Evolutionary conservation across 1,140 invertebrate species (phyloP), one percentile per base, ranked within the genome.

Genomic region (Pachyrhynchus sulphureomaculatus): DNA sequence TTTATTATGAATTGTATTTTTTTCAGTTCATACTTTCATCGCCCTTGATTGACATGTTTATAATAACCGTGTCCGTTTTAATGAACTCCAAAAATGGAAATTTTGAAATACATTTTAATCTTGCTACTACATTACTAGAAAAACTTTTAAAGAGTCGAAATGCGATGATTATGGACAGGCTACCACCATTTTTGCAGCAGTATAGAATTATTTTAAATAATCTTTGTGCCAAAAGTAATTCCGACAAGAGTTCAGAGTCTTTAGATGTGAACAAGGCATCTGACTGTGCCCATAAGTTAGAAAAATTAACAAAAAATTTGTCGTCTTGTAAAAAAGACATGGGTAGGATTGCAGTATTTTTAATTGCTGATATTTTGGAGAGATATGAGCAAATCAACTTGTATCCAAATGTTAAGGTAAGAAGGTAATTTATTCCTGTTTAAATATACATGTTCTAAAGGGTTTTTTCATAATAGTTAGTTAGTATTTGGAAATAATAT

Each of bases 301-400:
- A 75, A 45, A 72, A 68, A 55, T 56, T 76, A 36, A 74, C 70
- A 8, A 68, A 64, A 48, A 72, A 42, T 47, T 49, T 75, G 33
- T 64, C 67, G 1, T 24, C 42, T 29, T 62, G 52, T 48, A 68
- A 67, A 44, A 71, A 65, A 52, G 64, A 75, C 58, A 68, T 76
- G 52, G 42, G 64, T 4, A 65, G 73, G 49, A 72, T 75, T 44
- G 59, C 68, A 4, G 55, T 64, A 37, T 73, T 72, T 67, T 64
- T 73, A 41, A 71, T 75, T 42, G 67, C 70, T 3, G 72, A 75
- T 66, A 69, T 74, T 64, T 66, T 75, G 41, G 45, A 65, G 24
- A 53, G 67, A 42, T 75, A 70, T 51, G 73, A 75, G 54, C 47
- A 49, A 15, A 52, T 66, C 37, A 64, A 62, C 12, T 54, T 75